Conservation (phyloP, 2,888 invertebrate species). For the Anaspis maculata region DNA sequence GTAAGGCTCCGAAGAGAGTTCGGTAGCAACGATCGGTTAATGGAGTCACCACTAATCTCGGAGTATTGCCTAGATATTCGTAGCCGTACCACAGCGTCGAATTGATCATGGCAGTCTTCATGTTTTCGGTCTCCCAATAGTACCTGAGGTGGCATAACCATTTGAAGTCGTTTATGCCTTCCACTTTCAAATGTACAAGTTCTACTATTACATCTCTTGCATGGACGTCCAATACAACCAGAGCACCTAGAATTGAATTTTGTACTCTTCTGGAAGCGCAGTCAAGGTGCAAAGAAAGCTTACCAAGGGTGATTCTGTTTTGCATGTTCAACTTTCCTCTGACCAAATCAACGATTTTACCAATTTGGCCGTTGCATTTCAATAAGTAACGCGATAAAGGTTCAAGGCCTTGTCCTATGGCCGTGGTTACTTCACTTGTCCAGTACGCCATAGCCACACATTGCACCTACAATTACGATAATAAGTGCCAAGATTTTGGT, state of each 20-base stretch:
- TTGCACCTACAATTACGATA: slow-evolving; percentile 42
- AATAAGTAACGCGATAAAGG: slow-evolving; percentile 58
- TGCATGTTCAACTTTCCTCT: slow-evolving; percentile 79
- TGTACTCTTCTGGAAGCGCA: too few species aligned
- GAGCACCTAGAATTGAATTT: slow-evolving; percentile 63
- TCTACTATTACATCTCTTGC: slow-evolving; percentile 77
- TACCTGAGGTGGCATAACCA: slow-evolving; percentile 86
- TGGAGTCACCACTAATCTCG: slow-evolving; percentile 85
- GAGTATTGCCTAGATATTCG: slow-evolving; percentile 87
- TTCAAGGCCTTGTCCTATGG: slow-evolving; percentile 52
- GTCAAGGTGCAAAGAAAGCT: too few species aligned
- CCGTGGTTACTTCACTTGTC: slow-evolving; percentile 81
- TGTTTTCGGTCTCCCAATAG: slow-evolving; percentile 62
- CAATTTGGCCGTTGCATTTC: slow-evolving; percentile 68
- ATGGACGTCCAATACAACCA: slow-evolving; percentile 90
- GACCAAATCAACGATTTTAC: slow-evolving; percentile 75
- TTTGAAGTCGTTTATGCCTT: slow-evolving; percentile 72
- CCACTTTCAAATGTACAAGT: slow-evolving; percentile 56
- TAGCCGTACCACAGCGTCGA: slow-evolving; percentile 84
- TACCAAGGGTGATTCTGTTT: slow-evolving; percentile 80
- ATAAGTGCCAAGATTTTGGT: slow-evolving; percentile 1
- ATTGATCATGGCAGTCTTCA: slow-evolving; percentile 83
- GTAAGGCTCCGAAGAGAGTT: slow-evolving; percentile 84
- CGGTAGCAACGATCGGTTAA: slow-evolving; percentile 89
- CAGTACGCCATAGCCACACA: slow-evolving; percentile 81